Base-by-base conservation (phyloP, 2,888 invertebrate species). In the Unio pictorum region DNA sequence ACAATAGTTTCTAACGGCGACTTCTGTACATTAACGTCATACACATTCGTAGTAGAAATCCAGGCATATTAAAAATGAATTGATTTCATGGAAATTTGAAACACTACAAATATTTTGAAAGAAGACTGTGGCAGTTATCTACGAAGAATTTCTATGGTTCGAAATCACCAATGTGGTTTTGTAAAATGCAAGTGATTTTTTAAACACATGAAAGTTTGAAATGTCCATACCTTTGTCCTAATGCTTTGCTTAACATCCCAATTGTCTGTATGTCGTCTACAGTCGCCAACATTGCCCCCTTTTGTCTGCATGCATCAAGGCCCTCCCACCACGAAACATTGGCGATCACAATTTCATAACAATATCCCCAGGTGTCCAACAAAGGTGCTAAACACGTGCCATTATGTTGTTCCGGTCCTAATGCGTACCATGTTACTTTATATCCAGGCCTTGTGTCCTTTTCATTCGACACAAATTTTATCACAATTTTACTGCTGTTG, bases 381-480 rank as follows among this genome's bases (percentile, higher is more conserved):
- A 69, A 72, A 17, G 71, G 62, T 15, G 69, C 64, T n/a, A 57
- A 55, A 68, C 81, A 81, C 1, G 61, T 15, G 7, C 17, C 60
- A 23, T 55, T 61, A n/a, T 64, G 30, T 3, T 20, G 28, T 11
- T 26, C 26, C 4, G 66, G 56, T 17, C 55, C 11, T 69, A 58
- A 6, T 58, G 72, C 55, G 17, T n/a, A 23, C 83, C 84, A 84
- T 54, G 59, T 74, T 20, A 74, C 78, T 60, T 66, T 60, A 70
- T 80, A 83, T 11, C 82, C 82, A 45, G 70, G 68, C 15, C 72
- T 63, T 4, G 79, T 75, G 6, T n/a, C 54, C 28, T 64, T 64
- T 17, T 68, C 64, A 62, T 83, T 74, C 4, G 82, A 75, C 30
- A 75, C 76, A 66, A 84, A 83, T 26, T 69, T 71, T 34, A 84